These are phyloP conservation scores for Turritopsis dohrnii DNA, from an alignment of 30 jellyfish, hydroid and myxozoan genomes.

Conservation along the genomic window DNA sequence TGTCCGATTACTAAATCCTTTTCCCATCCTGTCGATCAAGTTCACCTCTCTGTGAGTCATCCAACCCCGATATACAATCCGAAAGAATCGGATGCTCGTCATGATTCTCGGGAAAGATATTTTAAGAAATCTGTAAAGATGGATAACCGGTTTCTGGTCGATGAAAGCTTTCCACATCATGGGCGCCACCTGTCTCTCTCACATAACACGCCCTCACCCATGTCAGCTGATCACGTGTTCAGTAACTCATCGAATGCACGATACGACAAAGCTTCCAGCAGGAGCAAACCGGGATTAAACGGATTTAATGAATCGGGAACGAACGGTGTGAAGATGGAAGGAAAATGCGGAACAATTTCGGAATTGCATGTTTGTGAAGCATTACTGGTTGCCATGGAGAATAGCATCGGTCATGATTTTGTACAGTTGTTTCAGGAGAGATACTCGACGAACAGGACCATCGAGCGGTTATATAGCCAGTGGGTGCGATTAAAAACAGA, in stretches of 20 bases:
- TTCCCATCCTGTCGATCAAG: background rate
- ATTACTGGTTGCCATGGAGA: slow-evolving; percentile 40
- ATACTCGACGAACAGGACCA: background rate
- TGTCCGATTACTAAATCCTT: background rate
- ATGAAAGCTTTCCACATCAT: background rate
- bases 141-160: background rate
- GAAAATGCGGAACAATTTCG: background rate
- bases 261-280: background rate
- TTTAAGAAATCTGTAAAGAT: too few relatives aligned
- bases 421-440: slow-evolving; percentile 7
- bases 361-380: slow-evolving; percentile 45
- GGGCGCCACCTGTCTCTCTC: background rate
- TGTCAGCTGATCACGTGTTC: background rate
- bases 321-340: background rate
- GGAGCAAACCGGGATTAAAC: background rate
- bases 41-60: background rate
- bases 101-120: background rate
- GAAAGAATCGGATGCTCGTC: background rate
- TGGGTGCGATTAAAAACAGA: slow-evolving; percentile 11
- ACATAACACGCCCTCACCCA: background rate
- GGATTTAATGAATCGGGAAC: background rate
- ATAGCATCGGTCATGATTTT: slow-evolving; percentile 7
- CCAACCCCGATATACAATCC: background rate
- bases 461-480: slow-evolving; percentile 15
- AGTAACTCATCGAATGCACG: background rate